These are phyloP conservation scores for Drosophila nigromelanica DNA, from an alignment of 1,140 invertebrate species.

Conservation along the genomic window DNA sequence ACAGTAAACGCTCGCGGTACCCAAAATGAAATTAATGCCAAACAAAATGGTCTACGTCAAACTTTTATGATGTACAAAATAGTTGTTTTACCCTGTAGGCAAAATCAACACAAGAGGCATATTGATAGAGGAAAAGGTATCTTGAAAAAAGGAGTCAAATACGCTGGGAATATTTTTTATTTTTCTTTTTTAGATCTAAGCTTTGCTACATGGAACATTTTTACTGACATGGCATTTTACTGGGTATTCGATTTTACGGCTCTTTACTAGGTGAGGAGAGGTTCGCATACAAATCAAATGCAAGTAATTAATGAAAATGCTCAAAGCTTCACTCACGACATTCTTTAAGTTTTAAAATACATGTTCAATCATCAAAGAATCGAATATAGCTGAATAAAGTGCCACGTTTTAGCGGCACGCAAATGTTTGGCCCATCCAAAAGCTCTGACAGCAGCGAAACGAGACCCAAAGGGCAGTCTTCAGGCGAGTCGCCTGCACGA, in stretches of 20 bases:
- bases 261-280: not conserved
- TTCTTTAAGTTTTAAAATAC: no score
- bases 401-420: not conserved
- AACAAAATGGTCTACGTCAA: constrained; percentile 43
- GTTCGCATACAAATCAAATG: constrained; percentile 55
- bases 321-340: constrained; percentile 1
- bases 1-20: constrained; percentile 60
- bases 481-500: not conserved
- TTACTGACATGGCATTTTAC: not conserved
- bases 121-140: not conserved
- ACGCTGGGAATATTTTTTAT: no score
- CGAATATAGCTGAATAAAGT: not conserved
- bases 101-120: not conserved
- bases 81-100: constrained; percentile 25
- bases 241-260: constrained; percentile 1
- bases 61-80: constrained; percentile 61
- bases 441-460: not conserved
- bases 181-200: no score
- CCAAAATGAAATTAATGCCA: constrained; percentile 44
- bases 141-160: not conserved
- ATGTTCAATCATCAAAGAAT: not conserved
- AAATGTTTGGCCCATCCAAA: no score
- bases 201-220: no score
- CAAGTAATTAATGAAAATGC: constrained; percentile 61
- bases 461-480: not conserved